Evolutionary conservation across 2,797 vertebrate species (phyloP).

Genomic region (Momotus momota): DNA sequence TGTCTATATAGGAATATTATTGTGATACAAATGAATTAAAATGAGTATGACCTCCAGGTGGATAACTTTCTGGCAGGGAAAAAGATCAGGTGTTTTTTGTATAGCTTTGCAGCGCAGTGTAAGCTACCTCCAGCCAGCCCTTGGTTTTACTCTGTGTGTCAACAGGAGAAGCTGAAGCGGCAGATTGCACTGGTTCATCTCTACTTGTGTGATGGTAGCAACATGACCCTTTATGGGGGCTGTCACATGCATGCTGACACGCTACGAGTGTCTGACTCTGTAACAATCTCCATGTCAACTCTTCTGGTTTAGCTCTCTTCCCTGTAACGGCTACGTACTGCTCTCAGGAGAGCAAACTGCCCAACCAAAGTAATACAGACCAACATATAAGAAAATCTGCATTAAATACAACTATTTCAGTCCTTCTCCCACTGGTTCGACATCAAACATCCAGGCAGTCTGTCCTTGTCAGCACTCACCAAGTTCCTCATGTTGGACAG

Average conservation of each 20-base stretch:
- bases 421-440: not conserved
- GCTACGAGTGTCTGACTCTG: not conserved
- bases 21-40: constrained; percentile 11
- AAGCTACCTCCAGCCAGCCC: not conserved
- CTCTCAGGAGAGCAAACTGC: not conserved
- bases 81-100: not conserved
- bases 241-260: not conserved
- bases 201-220: rapidly evolving
- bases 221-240: not conserved
- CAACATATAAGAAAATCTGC: not conserved
- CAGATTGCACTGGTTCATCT: not conserved
- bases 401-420: not conserved
- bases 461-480: rapidly evolving
- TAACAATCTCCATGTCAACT: not conserved
- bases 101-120: not conserved
- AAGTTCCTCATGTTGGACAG: not conserved
- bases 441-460: not conserved
- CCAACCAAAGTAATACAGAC: not conserved
- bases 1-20: not conserved
- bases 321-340: not conserved
- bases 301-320: not conserved
- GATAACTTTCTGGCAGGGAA: not conserved
- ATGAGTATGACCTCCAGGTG: not conserved
- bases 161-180: rapidly evolving
- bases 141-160: not conserved